Evolutionary conservation across 2,888 invertebrate species (phyloP), one percentile per base, ranked within the genome.

Genomic region (Bhutanitis thaidina): DNA sequence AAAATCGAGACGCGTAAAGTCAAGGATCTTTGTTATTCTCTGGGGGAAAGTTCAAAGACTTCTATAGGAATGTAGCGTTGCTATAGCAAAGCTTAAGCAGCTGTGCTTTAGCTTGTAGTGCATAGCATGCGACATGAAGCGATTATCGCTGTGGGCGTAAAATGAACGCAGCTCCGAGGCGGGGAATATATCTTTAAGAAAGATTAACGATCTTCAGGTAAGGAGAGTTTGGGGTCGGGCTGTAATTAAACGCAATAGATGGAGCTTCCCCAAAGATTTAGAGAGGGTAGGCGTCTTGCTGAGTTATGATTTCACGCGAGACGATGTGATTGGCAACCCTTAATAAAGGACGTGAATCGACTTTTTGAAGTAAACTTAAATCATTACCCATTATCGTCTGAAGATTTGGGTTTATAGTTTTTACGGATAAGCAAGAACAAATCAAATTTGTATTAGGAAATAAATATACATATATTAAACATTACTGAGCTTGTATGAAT

Each of bases 191-290:
- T 88, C 86, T 86, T 86, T 86, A 85, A 86, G 88, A 88, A 87
- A 89, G 88, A 89, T 89, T 89, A 88, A 89, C 89, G 88, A 87
- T 80, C 77, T 76, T 73, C 87, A 88, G 86, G 87, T 87, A 85
- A 68, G 67, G 68, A 73, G 80, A 74, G 70, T 67, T 68, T 76
- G 77, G 83, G 80, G 79, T 80, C 76, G 80, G 73, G 79, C 73
- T 80, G 83, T 89, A 89, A 89, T 89, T 88, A 89, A 88, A 87
- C 84, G 86, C 85, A 81, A 85, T 84, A 75, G 85, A 86, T 85
- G 81, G 81, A 72, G 74, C 81, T 79, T 82, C 83, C 81, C 82
- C 68, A 70, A 84, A 86, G 88, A 86, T 86, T 86, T 82, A 84
- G 77, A 71, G 74, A 76, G 83, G 82, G 87, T 74, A 73, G 77